Conservation (phyloP, 2,888 invertebrate species). For the Abscondita cerata region DNA sequence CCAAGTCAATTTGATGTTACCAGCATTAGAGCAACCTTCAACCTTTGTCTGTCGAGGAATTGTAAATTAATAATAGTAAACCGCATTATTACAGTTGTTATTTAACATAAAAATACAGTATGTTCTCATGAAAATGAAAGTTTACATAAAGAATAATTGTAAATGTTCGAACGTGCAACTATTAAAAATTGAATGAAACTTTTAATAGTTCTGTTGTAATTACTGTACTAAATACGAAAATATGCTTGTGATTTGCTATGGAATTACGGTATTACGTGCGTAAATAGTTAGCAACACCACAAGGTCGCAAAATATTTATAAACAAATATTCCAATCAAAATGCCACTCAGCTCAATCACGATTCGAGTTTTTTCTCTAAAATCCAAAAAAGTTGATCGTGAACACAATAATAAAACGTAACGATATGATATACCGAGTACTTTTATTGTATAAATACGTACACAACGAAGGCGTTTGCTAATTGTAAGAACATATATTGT, state of each 20-base stretch:
- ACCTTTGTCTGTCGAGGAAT: slow-evolving; percentile 28
- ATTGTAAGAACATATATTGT: background rate
- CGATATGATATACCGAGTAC: no score
- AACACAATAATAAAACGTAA: no score
- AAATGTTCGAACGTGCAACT: slow-evolving; percentile 5
- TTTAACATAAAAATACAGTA: slow-evolving; percentile 16
- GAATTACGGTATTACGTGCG: no score
- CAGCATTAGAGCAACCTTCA: slow-evolving; percentile 21
- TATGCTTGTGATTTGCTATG: no score
- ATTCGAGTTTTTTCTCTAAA: no score
- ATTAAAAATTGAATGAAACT: slow-evolving; percentile 9
- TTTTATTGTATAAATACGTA: background rate
- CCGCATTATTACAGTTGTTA: slow-evolving; percentile 27
- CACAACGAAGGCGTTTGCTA: slow-evolving; percentile 2
- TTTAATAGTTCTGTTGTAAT: background rate
- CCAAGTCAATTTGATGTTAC: no score
- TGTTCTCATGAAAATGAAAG: slow-evolving; percentile 27
- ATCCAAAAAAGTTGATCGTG: no score
- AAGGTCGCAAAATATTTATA: no score
- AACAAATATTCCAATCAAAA: no score
- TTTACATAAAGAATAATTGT: slow-evolving; percentile 18
- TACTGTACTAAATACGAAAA: no score
- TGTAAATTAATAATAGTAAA: slow-evolving; percentile 26
- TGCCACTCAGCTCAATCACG: no score
- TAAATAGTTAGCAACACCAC: no score